phyloP scores from a whole-genome alignment of 2,797 vertebrate species.

The Falco berigora region DNA sequence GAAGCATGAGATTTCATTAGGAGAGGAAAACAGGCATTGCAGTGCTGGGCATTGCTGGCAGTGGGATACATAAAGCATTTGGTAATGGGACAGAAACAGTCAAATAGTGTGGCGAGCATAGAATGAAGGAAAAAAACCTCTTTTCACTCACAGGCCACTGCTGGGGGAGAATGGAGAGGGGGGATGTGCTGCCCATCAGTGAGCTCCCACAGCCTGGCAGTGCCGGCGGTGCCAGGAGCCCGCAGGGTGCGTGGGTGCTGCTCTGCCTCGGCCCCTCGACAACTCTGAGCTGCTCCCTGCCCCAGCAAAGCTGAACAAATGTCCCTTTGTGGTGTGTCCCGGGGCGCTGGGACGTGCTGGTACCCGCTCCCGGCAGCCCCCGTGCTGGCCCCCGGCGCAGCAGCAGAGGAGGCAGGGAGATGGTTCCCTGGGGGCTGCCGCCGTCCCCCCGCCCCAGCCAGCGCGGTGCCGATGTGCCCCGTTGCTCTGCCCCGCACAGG shows the following conservation, averaged over 20 bases:
- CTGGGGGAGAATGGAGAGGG: neutral
- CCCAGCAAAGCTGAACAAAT: neutral
- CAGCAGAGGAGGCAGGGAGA: neutral
- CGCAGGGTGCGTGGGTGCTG: fast-evolving
- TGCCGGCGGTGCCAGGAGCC: neutral
- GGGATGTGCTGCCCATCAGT: fast-evolving
- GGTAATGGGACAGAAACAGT: neutral
- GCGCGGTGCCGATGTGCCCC: fast-evolving
- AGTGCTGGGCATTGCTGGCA: neutral
- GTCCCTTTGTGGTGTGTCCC: neutral
- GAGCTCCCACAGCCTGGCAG: neutral
- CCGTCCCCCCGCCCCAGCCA: neutral
- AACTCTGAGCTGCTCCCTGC: neutral
- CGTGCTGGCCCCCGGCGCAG: fast-evolving
- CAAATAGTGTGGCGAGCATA: neutral
- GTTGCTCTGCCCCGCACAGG: conserved; percentile 60
- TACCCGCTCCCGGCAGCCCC: neutral
- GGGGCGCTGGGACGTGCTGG: conserved; percentile 23
- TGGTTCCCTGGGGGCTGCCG: neutral
- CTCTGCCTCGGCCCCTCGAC: neutral
- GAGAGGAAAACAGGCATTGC: neutral
- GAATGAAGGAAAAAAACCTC: neutral
- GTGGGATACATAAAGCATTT: neutral
- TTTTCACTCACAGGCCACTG: neutral
- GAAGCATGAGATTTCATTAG: neutral